Conservation (phyloP, 2,888 invertebrate species). For the Nephrotoma guestfalica region DNA sequence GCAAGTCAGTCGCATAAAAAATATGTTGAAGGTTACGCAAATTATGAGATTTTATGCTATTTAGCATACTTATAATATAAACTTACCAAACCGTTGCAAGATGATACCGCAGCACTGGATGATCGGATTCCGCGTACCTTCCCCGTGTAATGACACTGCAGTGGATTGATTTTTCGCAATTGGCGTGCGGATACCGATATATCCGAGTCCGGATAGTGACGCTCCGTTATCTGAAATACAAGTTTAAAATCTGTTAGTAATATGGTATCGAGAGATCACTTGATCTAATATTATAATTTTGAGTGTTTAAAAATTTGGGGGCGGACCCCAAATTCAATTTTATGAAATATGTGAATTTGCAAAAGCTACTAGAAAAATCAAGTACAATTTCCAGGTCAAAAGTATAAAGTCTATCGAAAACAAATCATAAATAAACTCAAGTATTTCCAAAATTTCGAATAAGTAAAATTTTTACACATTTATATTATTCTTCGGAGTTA, state of each 20-base stretch:
- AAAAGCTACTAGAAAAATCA: no score
- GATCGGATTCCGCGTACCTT: conserved; percentile 27
- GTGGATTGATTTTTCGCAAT: conserved; percentile 17
- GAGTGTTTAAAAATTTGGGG: no score
- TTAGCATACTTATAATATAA: neutral
- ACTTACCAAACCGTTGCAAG: conserved; percentile 35
- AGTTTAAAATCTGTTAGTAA: neutral
- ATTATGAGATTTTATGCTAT: neutral
- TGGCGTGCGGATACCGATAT: conserved; percentile 19
- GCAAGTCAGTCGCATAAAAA: neutral
- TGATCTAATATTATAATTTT: no score
- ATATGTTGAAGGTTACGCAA: neutral
- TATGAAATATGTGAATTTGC: no score
- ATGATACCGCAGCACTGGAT: conserved; percentile 37
- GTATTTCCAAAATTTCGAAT: no score
- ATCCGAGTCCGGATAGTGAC: conserved; percentile 19
- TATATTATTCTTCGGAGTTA: no score
- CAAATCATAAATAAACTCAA: no score
- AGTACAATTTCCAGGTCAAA: no score
- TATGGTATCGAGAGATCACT: no score
- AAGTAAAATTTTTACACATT: no score
- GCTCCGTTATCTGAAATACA: conserved; percentile 22
- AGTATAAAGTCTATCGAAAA: no score
- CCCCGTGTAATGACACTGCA: conserved; percentile 38
- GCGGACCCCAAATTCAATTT: no score